Conservation (phyloP, 2,113 vertebrate species). For the Solenodon paradoxus region DNA sequence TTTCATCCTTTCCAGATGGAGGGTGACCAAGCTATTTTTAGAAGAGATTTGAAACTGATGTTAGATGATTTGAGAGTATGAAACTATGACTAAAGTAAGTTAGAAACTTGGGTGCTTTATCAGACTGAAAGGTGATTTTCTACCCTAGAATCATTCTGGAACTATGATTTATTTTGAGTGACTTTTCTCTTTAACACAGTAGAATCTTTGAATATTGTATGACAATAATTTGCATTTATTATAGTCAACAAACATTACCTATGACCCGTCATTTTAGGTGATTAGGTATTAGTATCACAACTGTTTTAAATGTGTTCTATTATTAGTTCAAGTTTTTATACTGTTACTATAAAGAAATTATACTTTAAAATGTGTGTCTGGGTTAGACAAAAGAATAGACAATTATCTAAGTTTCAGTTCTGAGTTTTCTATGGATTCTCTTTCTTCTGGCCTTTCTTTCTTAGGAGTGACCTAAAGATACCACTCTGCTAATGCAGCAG, state of each 20-base stretch:
- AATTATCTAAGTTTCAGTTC: constrained; percentile 3
- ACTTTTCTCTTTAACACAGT: constrained; percentile 16
- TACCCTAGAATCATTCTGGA: neutral
- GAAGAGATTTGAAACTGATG: neutral
- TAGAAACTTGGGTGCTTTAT: constrained; percentile 43
- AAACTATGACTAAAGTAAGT: neutral
- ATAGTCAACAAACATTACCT: constrained; percentile 4
- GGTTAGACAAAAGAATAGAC: neutral
- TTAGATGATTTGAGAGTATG: constrained; percentile 8
- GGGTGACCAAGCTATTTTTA: neutral
- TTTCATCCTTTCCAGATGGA: constrained; percentile 4
- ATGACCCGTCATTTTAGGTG: constrained; percentile 25
- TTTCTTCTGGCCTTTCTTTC: neutral
- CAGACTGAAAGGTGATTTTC: constrained; percentile 16
- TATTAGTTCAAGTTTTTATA: constrained; percentile 25
- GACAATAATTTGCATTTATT: neutral
- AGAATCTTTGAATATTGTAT: constrained; percentile 31
- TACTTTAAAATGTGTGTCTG: constrained; percentile 15
- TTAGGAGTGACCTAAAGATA: neutral
- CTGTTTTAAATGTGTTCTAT: constrained; percentile 38
- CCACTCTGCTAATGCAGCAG: neutral
- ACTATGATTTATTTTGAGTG: neutral
- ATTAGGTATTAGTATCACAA: neutral
- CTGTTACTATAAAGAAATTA: neutral
- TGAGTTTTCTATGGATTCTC: neutral